Percentiles rank a stretch among this genome's conserved stretches.
Evolutionary conservation across 2,888 invertebrate genomes (phyloP).

Genomic region (Caradrina clavipalpis): DNA sequence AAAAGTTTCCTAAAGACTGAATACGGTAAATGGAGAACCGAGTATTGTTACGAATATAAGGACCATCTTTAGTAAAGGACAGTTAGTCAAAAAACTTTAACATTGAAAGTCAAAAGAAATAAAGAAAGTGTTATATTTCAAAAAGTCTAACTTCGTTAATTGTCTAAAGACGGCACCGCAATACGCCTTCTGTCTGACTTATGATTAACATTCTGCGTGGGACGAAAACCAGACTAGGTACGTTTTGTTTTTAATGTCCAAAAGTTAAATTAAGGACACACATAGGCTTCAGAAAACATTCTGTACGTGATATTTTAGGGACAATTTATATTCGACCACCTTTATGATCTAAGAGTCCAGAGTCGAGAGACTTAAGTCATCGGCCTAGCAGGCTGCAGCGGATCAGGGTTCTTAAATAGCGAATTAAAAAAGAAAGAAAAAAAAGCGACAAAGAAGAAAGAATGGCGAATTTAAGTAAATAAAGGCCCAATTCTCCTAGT

Average conservation of each 20-base stretch:
- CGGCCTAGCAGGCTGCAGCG: too few species aligned
- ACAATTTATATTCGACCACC: constrained; percentile 14
- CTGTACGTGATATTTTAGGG: not conserved
- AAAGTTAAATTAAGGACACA: constrained; percentile 29
- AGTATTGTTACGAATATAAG: too few species aligned
- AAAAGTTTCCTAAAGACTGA: too few species aligned
- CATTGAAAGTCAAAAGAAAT: too few species aligned
- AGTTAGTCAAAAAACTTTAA: too few species aligned
- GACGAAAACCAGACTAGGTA: constrained; percentile 16
- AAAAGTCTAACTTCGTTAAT: not conserved
- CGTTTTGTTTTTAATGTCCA: constrained; percentile 22
- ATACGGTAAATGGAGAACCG: too few species aligned
- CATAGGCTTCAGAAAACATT: constrained; percentile 1
- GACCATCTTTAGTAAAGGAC: too few species aligned
- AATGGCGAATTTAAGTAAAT: too few species aligned
- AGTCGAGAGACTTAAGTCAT: not conserved
- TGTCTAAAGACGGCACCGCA: not conserved
- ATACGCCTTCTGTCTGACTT: not conserved
- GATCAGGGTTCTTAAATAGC: too few species aligned
- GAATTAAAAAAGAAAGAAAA: too few species aligned
- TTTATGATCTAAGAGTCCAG: not conserved
- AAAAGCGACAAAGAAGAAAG: too few species aligned
- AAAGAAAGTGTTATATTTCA: not conserved
- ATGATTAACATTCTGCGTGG: constrained; percentile 16
- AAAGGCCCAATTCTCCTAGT: too few species aligned